A percentile compares a stretch with the other conserved stretches of the same genome.
Conservation (phyloP, 2,888 invertebrate species). For the Tyria jacobaeae region DNA sequence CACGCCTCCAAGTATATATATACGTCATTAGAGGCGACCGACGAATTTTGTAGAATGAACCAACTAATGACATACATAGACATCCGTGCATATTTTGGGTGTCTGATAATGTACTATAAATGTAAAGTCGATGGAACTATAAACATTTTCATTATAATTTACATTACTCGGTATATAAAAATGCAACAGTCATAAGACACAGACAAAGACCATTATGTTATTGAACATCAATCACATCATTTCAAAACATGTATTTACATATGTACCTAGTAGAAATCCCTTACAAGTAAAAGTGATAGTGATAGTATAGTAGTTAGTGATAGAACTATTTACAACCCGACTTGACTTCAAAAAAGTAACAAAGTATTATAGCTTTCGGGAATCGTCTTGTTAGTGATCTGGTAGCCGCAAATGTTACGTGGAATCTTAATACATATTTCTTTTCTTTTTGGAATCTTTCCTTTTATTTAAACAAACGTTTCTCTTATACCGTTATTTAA, state of each 20-base stretch:
- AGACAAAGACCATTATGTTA: background rate
- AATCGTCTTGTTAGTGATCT: conserved; percentile 77
- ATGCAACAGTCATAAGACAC: too few relatives aligned
- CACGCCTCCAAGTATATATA: conserved; percentile 59
- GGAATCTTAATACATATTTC: conserved; percentile 74
- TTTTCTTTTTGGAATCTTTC: conserved; percentile 64
- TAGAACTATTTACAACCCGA: conserved; percentile 33
- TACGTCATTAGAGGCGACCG: conserved; percentile 63
- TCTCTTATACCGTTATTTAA: conserved; percentile 62
- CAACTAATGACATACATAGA: conserved; percentile 55
- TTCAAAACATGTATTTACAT: background rate
- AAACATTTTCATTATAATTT: too few relatives aligned
- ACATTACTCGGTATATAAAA: too few relatives aligned
- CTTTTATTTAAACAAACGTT: conserved; percentile 75
- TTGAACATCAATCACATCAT: background rate
- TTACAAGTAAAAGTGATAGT: conserved; percentile 16
- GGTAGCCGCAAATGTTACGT: conserved; percentile 68
- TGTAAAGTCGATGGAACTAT: too few relatives aligned
- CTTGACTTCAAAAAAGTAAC: conserved; percentile 70
- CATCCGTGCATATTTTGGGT: conserved; percentile 50
- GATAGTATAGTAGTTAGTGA: conserved; percentile 22
- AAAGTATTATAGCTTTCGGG: conserved; percentile 77
- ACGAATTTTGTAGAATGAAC: conserved; percentile 63
- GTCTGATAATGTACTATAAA: conserved; percentile 24
- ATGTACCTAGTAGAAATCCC: background rate